phyloP scores from a whole-genome alignment of 64 coral and sea anemone species.

The Stichodactyla mertensii region DNA sequence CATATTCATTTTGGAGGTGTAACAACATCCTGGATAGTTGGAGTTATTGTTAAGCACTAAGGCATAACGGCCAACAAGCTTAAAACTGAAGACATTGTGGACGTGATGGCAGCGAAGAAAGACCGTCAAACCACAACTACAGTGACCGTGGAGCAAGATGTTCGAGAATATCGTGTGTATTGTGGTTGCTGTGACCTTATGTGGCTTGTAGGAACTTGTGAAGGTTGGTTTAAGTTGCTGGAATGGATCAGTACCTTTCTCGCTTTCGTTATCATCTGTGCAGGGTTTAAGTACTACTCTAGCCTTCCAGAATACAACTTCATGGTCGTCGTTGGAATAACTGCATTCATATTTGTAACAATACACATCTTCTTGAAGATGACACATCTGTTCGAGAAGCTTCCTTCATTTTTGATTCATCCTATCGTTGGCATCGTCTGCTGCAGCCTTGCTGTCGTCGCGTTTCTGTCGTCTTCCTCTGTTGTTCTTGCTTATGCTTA shows the following conservation, averaged over 20 bases:
- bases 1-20: background rate
- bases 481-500: conserved; percentile 30
- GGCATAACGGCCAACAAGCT: background rate
- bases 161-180: conserved; percentile 6
- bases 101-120: background rate
- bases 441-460: conserved; percentile 38
- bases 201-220: conserved; percentile 65
- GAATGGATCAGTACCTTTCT: conserved; percentile 62
- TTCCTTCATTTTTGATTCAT: conserved; percentile 45
- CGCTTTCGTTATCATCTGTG: conserved; percentile 59
- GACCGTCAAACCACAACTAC: background rate
- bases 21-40: too few species aligned
- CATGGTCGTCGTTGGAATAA: conserved; percentile 62
- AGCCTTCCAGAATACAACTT: conserved; percentile 40
- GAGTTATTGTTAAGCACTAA: background rate
- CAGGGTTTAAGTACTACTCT: background rate
- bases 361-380: conserved; percentile 67
- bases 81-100: background rate
- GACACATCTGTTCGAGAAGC: conserved; percentile 51
- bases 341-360: conserved; percentile 56
- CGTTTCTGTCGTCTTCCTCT: conserved; percentile 53
- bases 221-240: conserved; percentile 77
- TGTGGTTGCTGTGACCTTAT: conserved; percentile 51
- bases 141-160: background rate
- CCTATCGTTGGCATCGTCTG: conserved; percentile 44